These are phyloP conservation scores for Lycocerus yunnanus DNA, from an alignment of 2,888 invertebrate species.

Conservation along the genomic window DNA sequence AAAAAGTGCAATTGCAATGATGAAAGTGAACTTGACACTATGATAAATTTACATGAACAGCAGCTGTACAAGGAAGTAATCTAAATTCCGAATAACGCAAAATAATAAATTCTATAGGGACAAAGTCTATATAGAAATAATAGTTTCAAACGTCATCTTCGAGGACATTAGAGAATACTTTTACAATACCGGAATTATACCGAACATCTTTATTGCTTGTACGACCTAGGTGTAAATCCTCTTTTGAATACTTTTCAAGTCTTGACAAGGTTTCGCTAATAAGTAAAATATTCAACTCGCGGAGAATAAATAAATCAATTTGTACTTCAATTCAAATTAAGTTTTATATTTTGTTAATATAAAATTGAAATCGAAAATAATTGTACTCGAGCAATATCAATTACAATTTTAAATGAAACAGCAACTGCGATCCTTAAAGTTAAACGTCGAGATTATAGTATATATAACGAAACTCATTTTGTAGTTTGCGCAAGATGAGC, in stretches of 20 bases:
- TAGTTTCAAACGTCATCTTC: slow-evolving; percentile 14
- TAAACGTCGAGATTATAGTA: not conserved
- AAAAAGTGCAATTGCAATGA: slow-evolving; percentile 12
- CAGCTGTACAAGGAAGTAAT: slow-evolving; percentile 35
- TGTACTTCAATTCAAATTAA: not conserved
- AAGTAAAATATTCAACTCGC: not conserved
- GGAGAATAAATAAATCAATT: not conserved
- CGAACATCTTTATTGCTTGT: not conserved
- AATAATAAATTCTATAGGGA: slow-evolving; percentile 15
- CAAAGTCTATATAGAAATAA: slow-evolving; percentile 17
- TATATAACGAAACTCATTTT: not conserved
- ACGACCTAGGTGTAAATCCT: slow-evolving; percentile 12
- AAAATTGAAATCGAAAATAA: not conserved
- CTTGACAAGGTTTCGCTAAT: slow-evolving; percentile 8
- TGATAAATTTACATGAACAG: slow-evolving; percentile 25
- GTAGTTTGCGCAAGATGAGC: not conserved
- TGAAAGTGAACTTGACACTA: slow-evolving; percentile 31
- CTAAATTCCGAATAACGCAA: slow-evolving; percentile 29
- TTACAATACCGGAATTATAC: not conserved
- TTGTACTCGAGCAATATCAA: not conserved
- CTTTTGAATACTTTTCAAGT: slow-evolving; percentile 11
- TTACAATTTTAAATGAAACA: not conserved
- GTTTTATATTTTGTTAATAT: not conserved
- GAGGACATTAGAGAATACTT: slow-evolving; percentile 25
- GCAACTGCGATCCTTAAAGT: not conserved